Base-by-base conservation (phyloP, 2,888 invertebrate genomes). In the Athalia circularis region DNA sequence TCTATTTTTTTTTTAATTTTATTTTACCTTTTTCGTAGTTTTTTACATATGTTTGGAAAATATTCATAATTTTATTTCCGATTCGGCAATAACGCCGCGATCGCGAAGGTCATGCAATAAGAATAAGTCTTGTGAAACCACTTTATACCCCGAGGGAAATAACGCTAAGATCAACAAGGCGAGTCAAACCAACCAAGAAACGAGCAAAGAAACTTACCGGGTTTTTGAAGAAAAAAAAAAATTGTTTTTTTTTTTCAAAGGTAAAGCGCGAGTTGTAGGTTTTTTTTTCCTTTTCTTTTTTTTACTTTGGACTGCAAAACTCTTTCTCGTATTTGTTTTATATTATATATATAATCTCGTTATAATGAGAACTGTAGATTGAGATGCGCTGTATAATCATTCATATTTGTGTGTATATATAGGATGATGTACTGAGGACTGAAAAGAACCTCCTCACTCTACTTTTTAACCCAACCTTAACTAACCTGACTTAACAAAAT, bases 131-230 rank as follows among this genome's bases (percentile, higher is more conserved):
- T 52, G 52, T 52, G 54, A 68, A 68, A 29, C 68, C 68, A 68
- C 68, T 54, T 68, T 54, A n/a, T 29, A 29, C 29, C 68, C 68
- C 68, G 52, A 43, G 68, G 68, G 68, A 68, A 68, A 68, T 68
- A 68, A 68, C 68, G 68, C 29, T 50, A 68, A 68, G 68, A 68
- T 54, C 52, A 68, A 68, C 68, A 68, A 68, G 54, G 68, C 68
- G 54, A 64, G 11, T 11, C 68, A 43, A n/a, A 48, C 65, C 47
- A 47, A 7, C 13, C 5, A n/a, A 13, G 15, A 47, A 47, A n/a
- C 65, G 65, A 65, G 68, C 5, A n/a, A 68, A 68, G 68, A 68
- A 68, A 54, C 68, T 54, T 54, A 7, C 29, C 11, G 54, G 68
- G 29, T 43, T 68, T 68, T 52, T 29, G 52, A 68, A 52, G 29